These are phyloP conservation scores for Heliconius sara DNA, from an alignment of 2,888 invertebrate species.

Conservation along the genomic window DNA sequence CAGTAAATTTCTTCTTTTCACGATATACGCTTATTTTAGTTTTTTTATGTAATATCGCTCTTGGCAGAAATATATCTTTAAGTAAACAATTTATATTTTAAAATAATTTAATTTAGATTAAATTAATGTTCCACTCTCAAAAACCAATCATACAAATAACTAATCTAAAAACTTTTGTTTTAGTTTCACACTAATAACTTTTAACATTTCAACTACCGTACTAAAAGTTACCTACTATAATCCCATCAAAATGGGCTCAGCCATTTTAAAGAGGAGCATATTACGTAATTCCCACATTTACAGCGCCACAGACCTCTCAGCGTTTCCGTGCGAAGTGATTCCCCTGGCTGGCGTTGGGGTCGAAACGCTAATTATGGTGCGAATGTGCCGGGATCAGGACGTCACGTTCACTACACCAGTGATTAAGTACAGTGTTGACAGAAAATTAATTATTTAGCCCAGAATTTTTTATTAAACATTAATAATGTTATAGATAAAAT, in stretches of 20 bases:
- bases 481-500: no score
- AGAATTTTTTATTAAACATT: not conserved
- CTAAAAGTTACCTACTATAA: not conserved
- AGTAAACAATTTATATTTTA: not conserved
- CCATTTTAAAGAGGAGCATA: not conserved
- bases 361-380: slow-evolving; percentile 34
- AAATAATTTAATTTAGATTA: not conserved
- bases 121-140: not conserved
- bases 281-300: slow-evolving; percentile 3
- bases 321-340: slow-evolving; percentile 30
- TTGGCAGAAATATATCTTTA: not conserved
- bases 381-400: slow-evolving; percentile 34
- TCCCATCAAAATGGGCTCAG: not conserved
- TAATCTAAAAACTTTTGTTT: no score
- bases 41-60: not conserved
- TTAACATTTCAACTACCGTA: not conserved
- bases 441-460: slow-evolving; percentile 8
- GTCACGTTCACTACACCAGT: slow-evolving; percentile 31
- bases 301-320: slow-evolving; percentile 17
- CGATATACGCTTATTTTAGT: not conserved
- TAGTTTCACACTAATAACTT: not conserved
- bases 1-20: not conserved
- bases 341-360: slow-evolving; percentile 27
- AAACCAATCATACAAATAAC: no score
- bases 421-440: slow-evolving; percentile 19